Evolutionary conservation across 2,888 invertebrate genomes (phyloP).

Genomic region (Orthosia cruda): DNA sequence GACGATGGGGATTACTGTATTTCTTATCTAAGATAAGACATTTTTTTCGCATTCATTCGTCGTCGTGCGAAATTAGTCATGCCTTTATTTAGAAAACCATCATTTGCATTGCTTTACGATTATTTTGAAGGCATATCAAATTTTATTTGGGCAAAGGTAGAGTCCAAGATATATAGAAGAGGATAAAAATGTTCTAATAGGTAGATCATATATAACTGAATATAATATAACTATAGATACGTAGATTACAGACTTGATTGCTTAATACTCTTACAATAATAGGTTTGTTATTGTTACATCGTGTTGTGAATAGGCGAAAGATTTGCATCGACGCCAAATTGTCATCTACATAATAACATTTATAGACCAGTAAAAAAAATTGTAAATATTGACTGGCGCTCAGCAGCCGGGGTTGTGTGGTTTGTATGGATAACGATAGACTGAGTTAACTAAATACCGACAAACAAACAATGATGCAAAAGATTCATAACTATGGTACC

Average conservation of each 20-base stretch:
- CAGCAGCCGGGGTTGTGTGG: conserved; percentile 24
- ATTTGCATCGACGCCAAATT: conserved; percentile 43
- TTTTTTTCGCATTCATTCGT: not conserved
- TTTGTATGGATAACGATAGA: conserved; percentile 31
- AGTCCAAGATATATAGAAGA: not conserved
- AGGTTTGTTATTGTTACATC: conserved; percentile 17
- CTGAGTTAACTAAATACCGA: conserved; percentile 2
- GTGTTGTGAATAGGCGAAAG: conserved; percentile 28
- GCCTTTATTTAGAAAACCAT: not conserved
- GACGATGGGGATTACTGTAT: conserved; percentile 15
- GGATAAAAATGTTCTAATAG: not conserved
- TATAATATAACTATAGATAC: too few relatives aligned
- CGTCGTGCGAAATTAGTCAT: not conserved
- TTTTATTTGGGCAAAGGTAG: not conserved
- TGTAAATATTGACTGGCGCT: conserved; percentile 30
- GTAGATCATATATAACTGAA: too few relatives aligned
- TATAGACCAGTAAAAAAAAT: conserved; percentile 25
- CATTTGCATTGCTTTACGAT: too few relatives aligned
- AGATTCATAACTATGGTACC: not conserved
- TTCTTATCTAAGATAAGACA: conserved; percentile 40
- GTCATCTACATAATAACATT: conserved; percentile 19
- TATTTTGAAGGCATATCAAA: not conserved
- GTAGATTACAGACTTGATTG: not conserved
- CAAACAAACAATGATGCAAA: conserved; percentile 4
- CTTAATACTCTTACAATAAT: conserved; percentile 10